Evolutionary conservation across 2,888 invertebrate genomes (phyloP).

Genomic region (Chalcis sispes): DNA sequence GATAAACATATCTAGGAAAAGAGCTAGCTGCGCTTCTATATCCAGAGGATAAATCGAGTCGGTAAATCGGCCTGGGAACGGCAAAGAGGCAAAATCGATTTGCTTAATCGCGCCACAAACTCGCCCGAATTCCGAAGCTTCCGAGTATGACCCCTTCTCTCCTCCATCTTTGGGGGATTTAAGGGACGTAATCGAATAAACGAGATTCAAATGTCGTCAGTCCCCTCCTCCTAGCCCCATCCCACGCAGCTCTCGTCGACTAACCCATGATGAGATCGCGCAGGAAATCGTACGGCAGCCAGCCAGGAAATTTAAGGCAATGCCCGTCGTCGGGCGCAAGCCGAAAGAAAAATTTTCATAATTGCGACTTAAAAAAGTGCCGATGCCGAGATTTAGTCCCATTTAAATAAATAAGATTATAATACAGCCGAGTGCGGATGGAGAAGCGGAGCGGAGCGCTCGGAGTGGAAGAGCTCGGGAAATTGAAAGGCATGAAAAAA

Average conservation of each 20-base stretch:
- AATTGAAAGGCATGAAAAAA: not conserved
- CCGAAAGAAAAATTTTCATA: slow-evolving; percentile 41
- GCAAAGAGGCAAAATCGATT: slow-evolving; percentile 14
- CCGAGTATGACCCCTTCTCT: slow-evolving; percentile 14
- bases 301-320: not conserved
- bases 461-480: not conserved
- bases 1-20: too few relatives aligned
- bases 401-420: slow-evolving; percentile 33
- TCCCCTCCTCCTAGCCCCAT: too few relatives aligned
- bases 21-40: not conserved
- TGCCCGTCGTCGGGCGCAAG: slow-evolving; percentile 14
- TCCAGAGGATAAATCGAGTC: not conserved
- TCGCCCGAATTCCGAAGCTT: slow-evolving; percentile 12
- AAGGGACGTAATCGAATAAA: slow-evolving; percentile 67
- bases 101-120: slow-evolving; percentile 50
- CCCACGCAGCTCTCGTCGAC: slow-evolving; percentile 55
- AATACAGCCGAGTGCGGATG: too few relatives aligned
- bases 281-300: not conserved
- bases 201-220: slow-evolving; percentile 67
- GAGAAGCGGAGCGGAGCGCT: not conserved
- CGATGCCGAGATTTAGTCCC: slow-evolving; percentile 52
- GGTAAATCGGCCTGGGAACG: not conserved
- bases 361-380: slow-evolving; percentile 55
- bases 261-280: slow-evolving; percentile 54
- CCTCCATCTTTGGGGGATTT: slow-evolving; percentile 56